These are phyloP conservation scores for Tarsius wallacei DNA, from an alignment of 2,797 vertebrate genomes.

Conservation along the genomic window DNA sequence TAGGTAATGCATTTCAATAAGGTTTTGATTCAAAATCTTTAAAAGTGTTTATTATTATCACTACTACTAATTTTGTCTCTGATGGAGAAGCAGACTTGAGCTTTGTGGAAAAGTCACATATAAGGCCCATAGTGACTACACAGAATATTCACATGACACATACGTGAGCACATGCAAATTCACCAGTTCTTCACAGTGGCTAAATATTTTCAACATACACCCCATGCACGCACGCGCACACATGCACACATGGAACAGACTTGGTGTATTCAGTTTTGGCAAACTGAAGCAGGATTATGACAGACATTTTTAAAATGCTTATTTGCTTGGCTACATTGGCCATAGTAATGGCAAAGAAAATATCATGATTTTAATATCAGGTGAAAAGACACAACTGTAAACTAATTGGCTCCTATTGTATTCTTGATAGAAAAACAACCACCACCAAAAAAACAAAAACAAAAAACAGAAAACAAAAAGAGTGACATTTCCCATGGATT, in stretches of 20 bases:
- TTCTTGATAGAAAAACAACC: background rate
- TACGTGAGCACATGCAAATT: background rate
- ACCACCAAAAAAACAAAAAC: too few relatives aligned
- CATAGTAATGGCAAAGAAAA: background rate
- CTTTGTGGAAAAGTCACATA: background rate
- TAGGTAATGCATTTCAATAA: background rate
- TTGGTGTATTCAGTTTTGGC: background rate
- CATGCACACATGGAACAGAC: background rate
- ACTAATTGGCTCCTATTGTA: background rate
- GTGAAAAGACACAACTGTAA: background rate
- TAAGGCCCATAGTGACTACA: background rate
- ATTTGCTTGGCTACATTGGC: background rate
- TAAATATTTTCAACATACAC: background rate
- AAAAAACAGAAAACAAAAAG: background rate
- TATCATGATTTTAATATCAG: background rate
- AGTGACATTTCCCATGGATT: background rate
- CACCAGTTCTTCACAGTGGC: background rate
- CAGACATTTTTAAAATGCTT: background rate
- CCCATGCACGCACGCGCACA: background rate
- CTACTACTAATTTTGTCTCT: conserved; percentile 30
- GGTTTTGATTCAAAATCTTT: background rate
- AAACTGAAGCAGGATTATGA: background rate
- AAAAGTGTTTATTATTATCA: background rate
- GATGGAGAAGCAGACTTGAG: background rate
- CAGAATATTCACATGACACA: background rate